Conservation (phyloP, 2,113 vertebrate genomes). For the Cinclus mexicanus region DNA sequence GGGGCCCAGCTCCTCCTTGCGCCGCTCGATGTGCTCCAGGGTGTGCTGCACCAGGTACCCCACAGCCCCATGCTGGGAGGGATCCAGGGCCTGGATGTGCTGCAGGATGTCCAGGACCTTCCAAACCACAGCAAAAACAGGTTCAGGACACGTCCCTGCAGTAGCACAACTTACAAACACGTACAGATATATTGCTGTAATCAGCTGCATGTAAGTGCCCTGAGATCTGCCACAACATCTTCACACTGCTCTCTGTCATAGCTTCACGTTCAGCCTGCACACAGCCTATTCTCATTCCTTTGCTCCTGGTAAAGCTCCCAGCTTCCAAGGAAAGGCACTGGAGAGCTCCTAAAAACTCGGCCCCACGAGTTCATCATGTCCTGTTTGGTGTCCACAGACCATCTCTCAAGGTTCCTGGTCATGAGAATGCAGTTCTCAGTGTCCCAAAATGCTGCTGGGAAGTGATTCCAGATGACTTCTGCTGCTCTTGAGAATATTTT, state of each 20-base stretch:
- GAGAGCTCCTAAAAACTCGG: neutral
- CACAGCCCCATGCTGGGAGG: conserved; percentile 92
- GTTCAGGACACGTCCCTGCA: neutral
- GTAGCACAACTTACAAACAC: neutral
- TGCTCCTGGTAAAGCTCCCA: neutral
- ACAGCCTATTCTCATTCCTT: neutral
- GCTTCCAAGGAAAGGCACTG: neutral
- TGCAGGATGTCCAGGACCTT: conserved; percentile 98
- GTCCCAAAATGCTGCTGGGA: neutral
- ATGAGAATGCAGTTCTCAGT: neutral
- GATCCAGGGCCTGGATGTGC: conserved; percentile 94
- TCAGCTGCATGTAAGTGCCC: neutral
- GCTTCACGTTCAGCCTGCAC: neutral
- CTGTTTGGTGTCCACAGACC: fast-evolving
- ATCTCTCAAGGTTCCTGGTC: neutral
- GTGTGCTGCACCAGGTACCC: conserved; percentile 96
- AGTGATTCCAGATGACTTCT: neutral
- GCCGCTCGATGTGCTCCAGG: conserved; percentile 93
- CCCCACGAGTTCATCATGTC: fast-evolving
- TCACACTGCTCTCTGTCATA: neutral
- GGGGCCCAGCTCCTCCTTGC: conserved; percentile 86
- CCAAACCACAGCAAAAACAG: neutral
- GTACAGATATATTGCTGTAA: fast-evolving
- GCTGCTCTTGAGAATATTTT: neutral
- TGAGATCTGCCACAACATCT: neutral